Evolutionary conservation across 1,140 invertebrate species (phyloP).

Genomic region (Leptinotarsa undecemlineata): DNA sequence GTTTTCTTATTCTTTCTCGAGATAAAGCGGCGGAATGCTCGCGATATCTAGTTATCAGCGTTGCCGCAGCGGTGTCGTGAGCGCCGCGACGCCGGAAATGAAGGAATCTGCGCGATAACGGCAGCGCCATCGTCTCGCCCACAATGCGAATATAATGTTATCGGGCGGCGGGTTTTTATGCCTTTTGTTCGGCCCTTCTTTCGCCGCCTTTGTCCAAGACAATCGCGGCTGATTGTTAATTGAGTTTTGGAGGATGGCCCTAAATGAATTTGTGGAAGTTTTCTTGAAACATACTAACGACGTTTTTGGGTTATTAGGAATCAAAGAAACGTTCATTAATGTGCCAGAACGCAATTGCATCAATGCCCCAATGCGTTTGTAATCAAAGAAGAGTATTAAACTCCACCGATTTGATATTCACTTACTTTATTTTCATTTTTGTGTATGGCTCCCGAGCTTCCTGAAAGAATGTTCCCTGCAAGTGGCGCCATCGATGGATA

Average conservation of each 20-base stretch:
- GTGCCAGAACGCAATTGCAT: no score
- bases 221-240: constrained; percentile 56
- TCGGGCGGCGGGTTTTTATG: constrained; percentile 47
- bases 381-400: no score
- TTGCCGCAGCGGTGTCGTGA: constrained; percentile 52
- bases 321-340: neutral
- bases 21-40: constrained; percentile 56
- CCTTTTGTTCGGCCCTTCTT: constrained; percentile 50
- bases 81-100: constrained; percentile 49
- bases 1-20: constrained; percentile 58
- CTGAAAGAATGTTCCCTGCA: no score
- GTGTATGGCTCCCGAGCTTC: no score
- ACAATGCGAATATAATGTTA: constrained; percentile 50
- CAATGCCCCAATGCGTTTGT: no score
- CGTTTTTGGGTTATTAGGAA: constrained; percentile 17
- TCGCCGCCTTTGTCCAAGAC: constrained; percentile 47
- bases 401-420: no score
- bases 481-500: no score
- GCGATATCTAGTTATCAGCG: constrained; percentile 57
- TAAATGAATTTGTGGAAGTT: constrained; percentile 46
- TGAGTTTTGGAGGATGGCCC: constrained; percentile 49
- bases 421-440: no score
- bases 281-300: constrained; percentile 42
- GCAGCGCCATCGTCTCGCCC: neutral
- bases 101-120: constrained; percentile 55